Conservation (phyloP, 2,113 vertebrate genomes). For the Neolamprologus devosi region DNA sequence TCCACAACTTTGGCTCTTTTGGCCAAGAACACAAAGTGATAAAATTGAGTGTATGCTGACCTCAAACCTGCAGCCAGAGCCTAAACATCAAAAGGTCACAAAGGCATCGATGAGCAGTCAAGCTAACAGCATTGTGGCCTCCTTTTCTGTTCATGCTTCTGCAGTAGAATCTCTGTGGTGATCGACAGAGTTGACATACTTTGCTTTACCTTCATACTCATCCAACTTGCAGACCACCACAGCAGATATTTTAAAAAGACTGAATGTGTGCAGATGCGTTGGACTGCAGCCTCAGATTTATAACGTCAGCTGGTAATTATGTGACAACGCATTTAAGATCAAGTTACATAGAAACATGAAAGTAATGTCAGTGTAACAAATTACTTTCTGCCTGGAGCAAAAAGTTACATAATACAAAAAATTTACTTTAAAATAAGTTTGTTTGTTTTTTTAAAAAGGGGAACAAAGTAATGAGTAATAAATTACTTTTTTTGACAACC, state of each 20-base stretch:
- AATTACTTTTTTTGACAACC: not conserved
- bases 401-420: not conserved
- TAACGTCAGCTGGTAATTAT: not conserved
- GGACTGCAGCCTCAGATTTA: not conserved
- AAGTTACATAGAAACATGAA: not conserved
- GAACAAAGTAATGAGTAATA: not conserved
- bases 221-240: not conserved
- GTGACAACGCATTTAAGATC: not conserved
- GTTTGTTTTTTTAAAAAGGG: accelerated
- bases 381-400: not conserved
- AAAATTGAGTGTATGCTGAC: not conserved
- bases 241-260: not conserved
- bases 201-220: not conserved
- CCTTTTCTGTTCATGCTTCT: not conserved
- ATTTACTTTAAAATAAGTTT: not conserved
- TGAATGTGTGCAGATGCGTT: not conserved
- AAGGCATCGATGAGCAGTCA: not conserved
- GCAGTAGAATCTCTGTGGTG: not conserved
- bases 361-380: not conserved
- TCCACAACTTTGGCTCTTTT: not conserved
- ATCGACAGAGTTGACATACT: not conserved
- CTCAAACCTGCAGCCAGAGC: not conserved
- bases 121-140: not conserved
- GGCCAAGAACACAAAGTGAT: not conserved
- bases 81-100: not conserved